Base-by-base conservation (phyloP, 2,797 vertebrate genomes). In the Danio kyathit region DNA sequence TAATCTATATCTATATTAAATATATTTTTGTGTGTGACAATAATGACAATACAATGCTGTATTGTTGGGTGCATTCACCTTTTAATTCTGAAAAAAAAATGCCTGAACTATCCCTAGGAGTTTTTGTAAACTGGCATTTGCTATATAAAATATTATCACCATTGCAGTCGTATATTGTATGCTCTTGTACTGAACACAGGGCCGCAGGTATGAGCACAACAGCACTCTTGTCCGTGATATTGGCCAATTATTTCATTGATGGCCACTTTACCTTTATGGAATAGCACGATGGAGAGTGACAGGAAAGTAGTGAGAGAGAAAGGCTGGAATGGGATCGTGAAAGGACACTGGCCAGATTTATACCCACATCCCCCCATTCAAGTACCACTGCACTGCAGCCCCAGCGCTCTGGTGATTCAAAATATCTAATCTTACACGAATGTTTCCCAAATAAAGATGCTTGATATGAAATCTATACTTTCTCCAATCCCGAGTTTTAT, bases 221-320 rank as follows among this genome's bases (percentile, higher is more conserved):
- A 29, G 46, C 44, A 29, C 46, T 51, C 65, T 29, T 38, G 19
- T 13, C 49, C 46, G 8, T 69, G 19, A 51, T 49, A 69, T 51
- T 69, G 48, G 46, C 14, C 5, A 49, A 52, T 51, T 51, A 38
- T 49, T 51, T 51, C 12, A 65, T 48, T 49, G 44, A 67, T 29
- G 65, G 65, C n/a, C 19, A 67, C 65, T 67, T 49, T 67, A 67
- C 65, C 12, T 49, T 38, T 51, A 51, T 49, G 48, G 48, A 29
- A 51, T 38, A 4, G 7, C 13, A 14, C 46, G 51, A 51, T 21
- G 48, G 48, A 51, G 48, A 69, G 46, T 69, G 48, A 69, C 14
- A 69, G 44, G 17, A 69, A 51, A 69, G 66, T 14, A 40, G 13
- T 29, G 12, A 0, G 21, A 51, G 48, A 51, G 13, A 38, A 13